Evolutionary conservation across 1,140 invertebrate species (phyloP).

Genomic region (Drosophila lacertosa): DNA sequence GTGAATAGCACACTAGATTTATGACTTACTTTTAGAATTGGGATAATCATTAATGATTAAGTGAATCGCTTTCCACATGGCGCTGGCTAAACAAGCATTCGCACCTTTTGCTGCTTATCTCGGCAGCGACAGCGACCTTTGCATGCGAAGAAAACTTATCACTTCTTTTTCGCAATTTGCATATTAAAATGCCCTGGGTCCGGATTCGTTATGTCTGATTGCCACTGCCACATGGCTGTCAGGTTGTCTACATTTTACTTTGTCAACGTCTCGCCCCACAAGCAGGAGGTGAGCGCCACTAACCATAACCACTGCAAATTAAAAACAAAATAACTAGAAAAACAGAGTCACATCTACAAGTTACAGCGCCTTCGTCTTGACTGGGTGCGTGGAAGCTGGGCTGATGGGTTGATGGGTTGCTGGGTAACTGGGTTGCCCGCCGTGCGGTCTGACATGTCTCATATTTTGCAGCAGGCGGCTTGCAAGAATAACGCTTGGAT

Average conservation of each 20-base stretch:
- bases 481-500: slow-evolving; percentile 41
- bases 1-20: slow-evolving; percentile 20
- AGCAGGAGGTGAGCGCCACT: slow-evolving; percentile 2
- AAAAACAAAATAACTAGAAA: slow-evolving; percentile 64
- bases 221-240: slow-evolving; percentile 48
- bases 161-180: slow-evolving; percentile 59
- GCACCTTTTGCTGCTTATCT: slow-evolving; percentile 22
- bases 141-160: slow-evolving; percentile 40
- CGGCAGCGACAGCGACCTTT: slow-evolving; percentile 9
- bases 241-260: slow-evolving; percentile 60
- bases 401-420: neutral
- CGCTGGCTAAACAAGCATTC: neutral
- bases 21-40: slow-evolving; percentile 29
- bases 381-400: too few species aligned
- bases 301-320: slow-evolving; percentile 55
- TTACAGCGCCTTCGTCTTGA: slow-evolving; percentile 7
- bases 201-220: slow-evolving; percentile 61
- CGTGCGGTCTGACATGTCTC: slow-evolving; percentile 53
- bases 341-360: slow-evolving; percentile 36
- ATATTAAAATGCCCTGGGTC: slow-evolving; percentile 62
- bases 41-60: slow-evolving; percentile 51
- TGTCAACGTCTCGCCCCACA: slow-evolving; percentile 43
- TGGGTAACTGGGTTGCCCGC: slow-evolving; percentile 18
- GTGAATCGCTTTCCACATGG: slow-evolving; percentile 21
- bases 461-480: slow-evolving; percentile 50